Evolutionary conservation across 2,113 vertebrate species (phyloP).

Genomic region (Gulo gulo): DNA sequence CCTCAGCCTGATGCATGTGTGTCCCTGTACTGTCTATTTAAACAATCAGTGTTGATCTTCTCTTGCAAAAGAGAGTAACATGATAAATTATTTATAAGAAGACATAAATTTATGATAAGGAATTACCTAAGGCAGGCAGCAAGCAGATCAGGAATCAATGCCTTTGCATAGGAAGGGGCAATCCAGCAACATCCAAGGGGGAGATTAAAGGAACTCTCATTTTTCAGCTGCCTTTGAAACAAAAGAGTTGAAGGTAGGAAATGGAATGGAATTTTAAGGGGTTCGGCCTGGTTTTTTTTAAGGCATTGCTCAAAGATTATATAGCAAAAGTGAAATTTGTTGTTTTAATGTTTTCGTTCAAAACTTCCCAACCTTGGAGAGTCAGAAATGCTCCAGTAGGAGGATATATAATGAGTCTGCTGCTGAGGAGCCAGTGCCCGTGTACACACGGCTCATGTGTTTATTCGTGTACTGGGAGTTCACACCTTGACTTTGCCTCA

Average conservation of each 20-base stretch:
- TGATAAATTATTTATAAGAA: slow-evolving; percentile 80
- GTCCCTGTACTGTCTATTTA: slow-evolving; percentile 84
- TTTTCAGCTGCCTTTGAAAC: slow-evolving; percentile 67
- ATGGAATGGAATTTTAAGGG: slow-evolving; percentile 55
- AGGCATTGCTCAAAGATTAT: slow-evolving; percentile 62
- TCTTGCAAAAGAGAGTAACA: slow-evolving; percentile 80
- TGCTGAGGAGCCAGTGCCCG: neutral
- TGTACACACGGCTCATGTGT: slow-evolving; percentile 17
- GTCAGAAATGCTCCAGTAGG: slow-evolving; percentile 37
- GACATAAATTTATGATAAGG: slow-evolving; percentile 74
- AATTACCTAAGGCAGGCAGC: slow-evolving; percentile 78
- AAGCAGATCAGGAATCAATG: slow-evolving; percentile 71
- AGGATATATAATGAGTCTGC: slow-evolving; percentile 66
- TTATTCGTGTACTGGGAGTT: neutral
- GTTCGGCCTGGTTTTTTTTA: slow-evolving; percentile 47
- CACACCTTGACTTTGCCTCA: slow-evolving; percentile 37
- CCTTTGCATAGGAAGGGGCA: slow-evolving; percentile 47
- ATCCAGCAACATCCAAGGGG: slow-evolving; percentile 63
- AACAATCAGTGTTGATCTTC: slow-evolving; percentile 81
- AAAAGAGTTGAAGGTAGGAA: slow-evolving; percentile 25
- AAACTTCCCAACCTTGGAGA: neutral
- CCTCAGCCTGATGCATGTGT: slow-evolving; percentile 85
- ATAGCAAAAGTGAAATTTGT: slow-evolving; percentile 59
- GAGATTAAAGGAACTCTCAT: slow-evolving; percentile 61
- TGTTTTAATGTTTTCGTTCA: slow-evolving; percentile 64